Base-by-base conservation (phyloP, 2,888 invertebrate species). In the Chymomyza procnemis region DNA sequence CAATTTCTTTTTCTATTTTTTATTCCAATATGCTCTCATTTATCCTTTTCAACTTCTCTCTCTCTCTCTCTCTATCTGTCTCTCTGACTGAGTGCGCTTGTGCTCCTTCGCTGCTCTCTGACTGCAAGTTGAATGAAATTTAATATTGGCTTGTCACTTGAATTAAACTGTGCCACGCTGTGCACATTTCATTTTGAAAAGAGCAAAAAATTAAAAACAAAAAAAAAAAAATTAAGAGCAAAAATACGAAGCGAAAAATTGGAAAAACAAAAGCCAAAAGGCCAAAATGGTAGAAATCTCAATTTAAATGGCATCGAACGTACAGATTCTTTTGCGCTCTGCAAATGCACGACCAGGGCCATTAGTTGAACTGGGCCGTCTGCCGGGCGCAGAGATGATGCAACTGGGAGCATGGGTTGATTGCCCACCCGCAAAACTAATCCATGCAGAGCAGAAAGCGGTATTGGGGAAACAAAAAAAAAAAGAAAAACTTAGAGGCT, bases 111-210 rank as follows among this genome's bases (percentile, higher is more conserved):
- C 6, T 41, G 26, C 34, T 22, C 4, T 50, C 52, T 54, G 52
- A 67, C 64, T 71, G 67, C 82, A 67, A n/a, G 70, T 65, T 79
- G 78, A 85, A 82, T 80, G 85, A 79, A 79, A 75, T 80, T 80
- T 85, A 82, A 80, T 82, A 85, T 85, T 85, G 75, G 80, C 85
- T 79, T 85, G 82, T 82, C 85, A 85, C 82, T 83, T 81, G 85
- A 85, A 79, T 82, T 85, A 72, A 85, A 85, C 80, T 77, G 80
- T 81, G 85, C 69, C 81, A 76, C 77, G 65, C 57, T 62, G 66
- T 19, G 16, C 60, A 47, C 77, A 73, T 78, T 69, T 66, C 46
- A 63, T 41, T 54, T 62, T 56, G 61, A 21, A n/a, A 70, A 75
- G 67, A 73, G 63, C 67, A 52, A 77, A 64, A 74, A 59, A 12